Evolutionary conservation across 2,888 invertebrate species (phyloP).

Genomic region (Xestobium rufovillosum): DNA sequence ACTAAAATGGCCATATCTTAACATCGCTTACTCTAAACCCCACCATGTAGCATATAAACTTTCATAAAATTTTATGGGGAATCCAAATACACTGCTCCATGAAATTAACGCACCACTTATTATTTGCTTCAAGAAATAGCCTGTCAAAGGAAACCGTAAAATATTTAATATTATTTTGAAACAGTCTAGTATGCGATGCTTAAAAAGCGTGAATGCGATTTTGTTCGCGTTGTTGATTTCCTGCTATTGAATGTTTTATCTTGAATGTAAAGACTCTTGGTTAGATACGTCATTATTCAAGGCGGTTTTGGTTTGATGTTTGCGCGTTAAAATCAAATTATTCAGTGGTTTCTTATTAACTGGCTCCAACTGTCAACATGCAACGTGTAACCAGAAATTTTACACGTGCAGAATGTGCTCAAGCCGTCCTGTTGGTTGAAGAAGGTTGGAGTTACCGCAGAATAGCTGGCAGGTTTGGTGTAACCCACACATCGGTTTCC

Average conservation of each 20-base stretch:
- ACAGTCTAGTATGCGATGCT: slow-evolving; percentile 1
- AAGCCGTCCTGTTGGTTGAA: slow-evolving; percentile 7
- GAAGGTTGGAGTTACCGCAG: slow-evolving; percentile 10
- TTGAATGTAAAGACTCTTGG: too few species aligned
- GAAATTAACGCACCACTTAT: slow-evolving; percentile 1
- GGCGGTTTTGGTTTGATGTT: too few species aligned
- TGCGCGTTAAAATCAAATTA: too few species aligned
- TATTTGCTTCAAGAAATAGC: not conserved
- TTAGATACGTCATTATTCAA: too few species aligned
- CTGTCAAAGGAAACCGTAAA: not conserved
- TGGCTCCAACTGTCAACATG: slow-evolving; percentile 1
- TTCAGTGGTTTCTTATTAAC: too few species aligned
- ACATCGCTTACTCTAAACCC: too few species aligned
- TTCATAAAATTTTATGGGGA: too few species aligned
- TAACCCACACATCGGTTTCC: slow-evolving; percentile 9
- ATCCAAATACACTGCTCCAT: not conserved
- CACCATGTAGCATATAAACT: too few species aligned
- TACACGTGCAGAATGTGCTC: slow-evolving; percentile 1
- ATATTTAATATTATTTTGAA: not conserved
- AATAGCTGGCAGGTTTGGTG: slow-evolving; percentile 4
- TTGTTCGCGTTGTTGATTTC: slow-evolving; percentile 2
- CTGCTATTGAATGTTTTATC: not conserved
- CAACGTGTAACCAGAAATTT: not conserved
- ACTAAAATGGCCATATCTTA: too few species aligned
- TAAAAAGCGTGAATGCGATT: not conserved